These are phyloP conservation scores for Pseudorectes ferrugineus DNA, from an alignment of 2,113 vertebrate species.

Conservation along the genomic window DNA sequence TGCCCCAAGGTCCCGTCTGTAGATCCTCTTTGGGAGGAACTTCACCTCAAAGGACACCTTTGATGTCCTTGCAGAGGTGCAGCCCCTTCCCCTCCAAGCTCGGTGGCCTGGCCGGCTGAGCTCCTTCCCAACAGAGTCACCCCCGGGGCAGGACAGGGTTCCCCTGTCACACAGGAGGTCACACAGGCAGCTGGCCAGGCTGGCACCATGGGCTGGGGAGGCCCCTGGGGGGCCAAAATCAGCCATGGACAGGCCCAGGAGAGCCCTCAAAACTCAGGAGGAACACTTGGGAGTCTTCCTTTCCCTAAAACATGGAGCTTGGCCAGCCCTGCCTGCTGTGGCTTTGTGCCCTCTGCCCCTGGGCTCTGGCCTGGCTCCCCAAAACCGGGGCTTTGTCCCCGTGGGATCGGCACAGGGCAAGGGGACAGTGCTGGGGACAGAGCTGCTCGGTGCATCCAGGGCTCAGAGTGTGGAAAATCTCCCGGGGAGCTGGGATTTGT, in stretches of 20 bases:
- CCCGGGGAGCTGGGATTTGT: background rate
- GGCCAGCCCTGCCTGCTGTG: background rate
- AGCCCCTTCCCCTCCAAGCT: background rate
- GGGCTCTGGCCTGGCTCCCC: background rate
- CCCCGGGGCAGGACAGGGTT: background rate
- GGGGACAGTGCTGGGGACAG: rapidly evolving
- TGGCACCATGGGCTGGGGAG: background rate
- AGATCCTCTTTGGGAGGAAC: background rate
- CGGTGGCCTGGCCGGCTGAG: background rate
- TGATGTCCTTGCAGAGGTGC: background rate
- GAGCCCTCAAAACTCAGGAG: background rate
- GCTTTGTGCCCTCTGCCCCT: background rate
- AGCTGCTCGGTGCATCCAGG: background rate
- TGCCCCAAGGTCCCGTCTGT: background rate
- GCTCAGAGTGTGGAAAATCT: background rate
- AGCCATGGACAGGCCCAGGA: background rate
- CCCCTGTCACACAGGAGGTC: background rate
- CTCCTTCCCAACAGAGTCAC: background rate
- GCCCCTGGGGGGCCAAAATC: background rate
- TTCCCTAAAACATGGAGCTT: background rate
- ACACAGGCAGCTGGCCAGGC: background rate
- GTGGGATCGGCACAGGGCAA: background rate
- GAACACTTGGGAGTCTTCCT: background rate
- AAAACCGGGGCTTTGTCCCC: background rate
- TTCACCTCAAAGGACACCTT: background rate